These are phyloP conservation scores for Argyresthia goedartella DNA, from an alignment of 2,888 invertebrate species.

Conservation along the genomic window DNA sequence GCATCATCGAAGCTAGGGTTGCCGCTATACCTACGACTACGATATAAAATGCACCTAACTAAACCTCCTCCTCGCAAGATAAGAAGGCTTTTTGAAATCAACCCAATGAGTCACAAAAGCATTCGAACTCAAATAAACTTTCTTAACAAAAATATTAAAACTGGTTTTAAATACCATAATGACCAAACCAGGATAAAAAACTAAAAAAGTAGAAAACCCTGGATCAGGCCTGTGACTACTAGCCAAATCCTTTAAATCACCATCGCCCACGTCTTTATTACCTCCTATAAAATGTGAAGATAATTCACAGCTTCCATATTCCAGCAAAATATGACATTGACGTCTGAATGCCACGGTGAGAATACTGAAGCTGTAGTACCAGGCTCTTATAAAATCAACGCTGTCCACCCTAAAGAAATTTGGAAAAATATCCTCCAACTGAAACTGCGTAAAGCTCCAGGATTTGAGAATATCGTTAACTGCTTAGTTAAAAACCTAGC, in stretches of 20 bases:
- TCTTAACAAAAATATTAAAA: not conserved
- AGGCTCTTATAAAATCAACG: not conserved
- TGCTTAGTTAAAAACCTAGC: conserved; percentile 7
- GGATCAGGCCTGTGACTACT: conserved; percentile 6
- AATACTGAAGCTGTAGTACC: conserved; percentile 1
- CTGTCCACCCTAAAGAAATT: not conserved
- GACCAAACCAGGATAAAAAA: conserved; percentile 6
- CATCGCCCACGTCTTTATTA: not conserved
- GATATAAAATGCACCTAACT: not conserved
- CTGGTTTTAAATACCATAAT: not conserved
- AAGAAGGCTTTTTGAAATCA: not conserved
- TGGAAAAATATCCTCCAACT: not conserved
- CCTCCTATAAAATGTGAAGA: conserved; percentile 2
- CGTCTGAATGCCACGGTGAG: not conserved
- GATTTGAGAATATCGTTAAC: conserved; percentile 5
- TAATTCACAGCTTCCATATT: conserved; percentile 3
- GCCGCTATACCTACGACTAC: not conserved
- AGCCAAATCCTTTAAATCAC: not conserved
- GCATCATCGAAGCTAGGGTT: conserved; percentile 2
- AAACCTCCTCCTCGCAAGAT: conserved; percentile 1
- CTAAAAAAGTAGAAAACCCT: conserved; percentile 4
- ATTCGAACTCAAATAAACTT: conserved; percentile 2
- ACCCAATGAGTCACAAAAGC: not conserved
- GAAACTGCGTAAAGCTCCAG: conserved; percentile 6
- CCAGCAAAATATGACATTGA: conserved; percentile 7